Percentiles rank a stretch among this genome's conserved stretches.
Evolutionary conservation across 2,797 vertebrate genomes (phyloP).

Genomic region (Phrynocephalus guinanensis): DNA sequence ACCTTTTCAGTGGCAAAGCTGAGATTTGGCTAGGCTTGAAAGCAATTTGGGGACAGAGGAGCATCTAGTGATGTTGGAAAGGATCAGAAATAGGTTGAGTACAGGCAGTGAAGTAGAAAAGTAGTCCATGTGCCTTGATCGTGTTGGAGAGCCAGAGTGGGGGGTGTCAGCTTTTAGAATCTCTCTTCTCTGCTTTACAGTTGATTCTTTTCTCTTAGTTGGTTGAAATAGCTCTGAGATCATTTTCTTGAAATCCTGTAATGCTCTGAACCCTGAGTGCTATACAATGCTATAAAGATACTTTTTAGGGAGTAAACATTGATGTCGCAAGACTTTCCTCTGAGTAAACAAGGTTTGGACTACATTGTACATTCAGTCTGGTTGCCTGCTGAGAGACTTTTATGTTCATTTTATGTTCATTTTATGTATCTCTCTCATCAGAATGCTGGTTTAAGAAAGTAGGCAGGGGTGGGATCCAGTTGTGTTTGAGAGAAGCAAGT

Average conservation of each 20-base stretch:
- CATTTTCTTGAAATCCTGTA: not conserved
- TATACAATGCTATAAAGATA: too few species aligned
- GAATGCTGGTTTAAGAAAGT: not conserved
- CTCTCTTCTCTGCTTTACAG: conserved; percentile 40
- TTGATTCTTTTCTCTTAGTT: not conserved
- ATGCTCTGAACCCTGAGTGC: not conserved
- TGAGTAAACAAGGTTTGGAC: not conserved
- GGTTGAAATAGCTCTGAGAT: not conserved
- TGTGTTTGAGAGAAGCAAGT: not conserved
- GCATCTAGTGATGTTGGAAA: conserved; percentile 70
- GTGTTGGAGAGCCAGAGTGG: conserved; percentile 71
- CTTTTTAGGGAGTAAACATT: too few species aligned
- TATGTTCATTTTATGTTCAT: not conserved
- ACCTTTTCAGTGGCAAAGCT: conserved; percentile 79
- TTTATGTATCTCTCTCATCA: not conserved
- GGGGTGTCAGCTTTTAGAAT: conserved; percentile 53
- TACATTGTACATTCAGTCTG: too few species aligned
- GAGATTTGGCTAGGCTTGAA: conserved; percentile 78
- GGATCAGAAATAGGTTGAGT: conserved; percentile 70
- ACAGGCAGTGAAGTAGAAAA: conserved; percentile 66
- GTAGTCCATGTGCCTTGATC: conserved; percentile 70
- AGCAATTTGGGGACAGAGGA: conserved; percentile 76
- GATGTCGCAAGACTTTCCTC: not conserved
- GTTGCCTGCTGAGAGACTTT: not conserved
- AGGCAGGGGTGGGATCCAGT: not conserved